Evolutionary conservation across 2,797 vertebrate species (phyloP).

Genomic region (Mallotus villosus): DNA sequence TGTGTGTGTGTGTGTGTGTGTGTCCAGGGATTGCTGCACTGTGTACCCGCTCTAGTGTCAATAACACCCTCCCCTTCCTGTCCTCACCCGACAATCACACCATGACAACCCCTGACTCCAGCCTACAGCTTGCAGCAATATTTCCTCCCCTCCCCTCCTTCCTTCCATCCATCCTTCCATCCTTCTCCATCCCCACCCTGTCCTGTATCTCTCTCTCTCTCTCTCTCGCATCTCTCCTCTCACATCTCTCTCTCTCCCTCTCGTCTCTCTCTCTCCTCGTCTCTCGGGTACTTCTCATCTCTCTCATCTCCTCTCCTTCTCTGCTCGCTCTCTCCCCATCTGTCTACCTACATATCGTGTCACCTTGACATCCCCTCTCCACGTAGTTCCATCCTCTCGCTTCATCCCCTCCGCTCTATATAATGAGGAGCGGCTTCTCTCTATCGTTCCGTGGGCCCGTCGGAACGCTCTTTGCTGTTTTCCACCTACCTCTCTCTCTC

Average conservation of each 20-base stretch:
- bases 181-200: constrained; percentile 35
- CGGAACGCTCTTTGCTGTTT: no score
- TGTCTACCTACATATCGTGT: background rate
- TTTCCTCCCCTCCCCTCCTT: constrained; percentile 66
- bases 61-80: constrained; percentile 52
- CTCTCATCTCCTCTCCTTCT: background rate
- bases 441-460: no score
- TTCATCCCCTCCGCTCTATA: no score
- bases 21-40: constrained; percentile 21
- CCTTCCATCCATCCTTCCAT: constrained; percentile 48
- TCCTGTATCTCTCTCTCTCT: constrained; percentile 39
- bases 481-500: no score
- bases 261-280: constrained; percentile 1
- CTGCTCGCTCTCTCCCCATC: no score
- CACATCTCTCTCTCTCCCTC: background rate
- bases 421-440: no score
- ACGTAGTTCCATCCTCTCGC: no score
- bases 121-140: constrained; percentile 62
- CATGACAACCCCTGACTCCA: constrained; percentile 81
- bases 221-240: constrained; percentile 32
- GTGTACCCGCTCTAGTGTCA: constrained; percentile 57
- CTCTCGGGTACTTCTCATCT: background rate
- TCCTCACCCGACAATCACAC: constrained; percentile 68
- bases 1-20: background rate
- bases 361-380: no score